Percentiles rank a stretch among this genome's conserved stretches.
phyloP scores from a whole-genome alignment of 2,113 vertebrate genomes.

The Elephas maximus region DNA sequence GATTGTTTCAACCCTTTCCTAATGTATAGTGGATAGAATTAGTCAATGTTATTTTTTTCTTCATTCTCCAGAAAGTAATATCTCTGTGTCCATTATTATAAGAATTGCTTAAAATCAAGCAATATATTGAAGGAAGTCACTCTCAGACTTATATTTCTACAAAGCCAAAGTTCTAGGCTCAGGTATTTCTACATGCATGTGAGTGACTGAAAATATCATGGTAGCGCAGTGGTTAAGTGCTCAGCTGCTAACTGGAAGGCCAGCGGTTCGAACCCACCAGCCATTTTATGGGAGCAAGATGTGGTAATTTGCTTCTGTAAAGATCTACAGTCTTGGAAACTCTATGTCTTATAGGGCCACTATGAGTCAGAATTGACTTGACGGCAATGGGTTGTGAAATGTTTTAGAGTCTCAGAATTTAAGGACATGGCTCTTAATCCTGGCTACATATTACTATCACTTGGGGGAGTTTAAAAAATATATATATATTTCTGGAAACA shows the following conservation, averaged over 20 bases:
- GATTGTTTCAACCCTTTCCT: background rate
- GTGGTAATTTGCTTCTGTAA: background rate
- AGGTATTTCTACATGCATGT: background rate
- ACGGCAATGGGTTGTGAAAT: background rate
- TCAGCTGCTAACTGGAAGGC: background rate
- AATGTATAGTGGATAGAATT: background rate
- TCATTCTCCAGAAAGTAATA: background rate
- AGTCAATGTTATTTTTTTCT: background rate
- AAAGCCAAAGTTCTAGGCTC: background rate
- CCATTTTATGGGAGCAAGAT: background rate
- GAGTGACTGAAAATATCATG: background rate
- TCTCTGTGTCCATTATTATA: background rate
- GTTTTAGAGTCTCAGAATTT: background rate
- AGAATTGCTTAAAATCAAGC: slow-evolving; percentile 19
- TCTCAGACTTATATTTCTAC: background rate
- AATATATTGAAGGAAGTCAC: background rate
- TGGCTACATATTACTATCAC: background rate
- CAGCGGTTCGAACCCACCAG: background rate
- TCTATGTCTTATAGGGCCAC: background rate
- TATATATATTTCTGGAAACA: background rate
- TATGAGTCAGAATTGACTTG: background rate
- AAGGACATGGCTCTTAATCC: background rate
- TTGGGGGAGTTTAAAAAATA: background rate
- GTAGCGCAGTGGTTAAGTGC: background rate
- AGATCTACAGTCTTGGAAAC: background rate